These are phyloP conservation scores for Esperia sulphurella DNA, from an alignment of 2,888 invertebrate genomes.

Conservation along the genomic window DNA sequence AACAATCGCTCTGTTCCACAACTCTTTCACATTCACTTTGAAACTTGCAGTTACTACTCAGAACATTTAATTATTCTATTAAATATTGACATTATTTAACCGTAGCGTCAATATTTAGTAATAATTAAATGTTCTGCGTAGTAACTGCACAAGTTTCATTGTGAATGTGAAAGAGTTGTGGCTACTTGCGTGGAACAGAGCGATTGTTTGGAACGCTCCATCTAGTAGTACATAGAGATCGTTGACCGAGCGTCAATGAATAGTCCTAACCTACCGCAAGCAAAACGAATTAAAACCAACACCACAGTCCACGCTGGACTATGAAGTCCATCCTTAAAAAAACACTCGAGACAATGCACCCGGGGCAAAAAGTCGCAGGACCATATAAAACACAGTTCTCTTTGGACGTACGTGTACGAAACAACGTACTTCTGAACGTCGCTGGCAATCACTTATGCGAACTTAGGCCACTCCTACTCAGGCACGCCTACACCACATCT, in stretches of 20 bases:
- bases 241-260: conserved; percentile 19
- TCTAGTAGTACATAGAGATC: too few species aligned
- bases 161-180: too few species aligned
- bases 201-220: too few species aligned
- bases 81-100: too few species aligned
- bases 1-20: too few species aligned
- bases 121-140: too few species aligned
- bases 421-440: conserved; percentile 26
- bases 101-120: too few species aligned
- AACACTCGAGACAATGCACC: conserved; percentile 63
- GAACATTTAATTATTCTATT: too few species aligned
- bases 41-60: too few species aligned
- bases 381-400: conserved; percentile 54
- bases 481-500: conserved; percentile 53
- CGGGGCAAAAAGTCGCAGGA: conserved; percentile 48
- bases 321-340: conserved; percentile 56
- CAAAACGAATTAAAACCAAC: conserved; percentile 41
- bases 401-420: conserved; percentile 24
- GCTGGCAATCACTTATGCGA: conserved; percentile 57
- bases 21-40: too few species aligned
- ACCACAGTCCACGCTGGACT: conserved; percentile 31
- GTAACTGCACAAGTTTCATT: too few species aligned
- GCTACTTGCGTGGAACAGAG: too few species aligned
- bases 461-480: conserved; percentile 54
- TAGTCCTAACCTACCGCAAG: conserved; percentile 53